Base-by-base conservation (phyloP, 2,888 invertebrate species). In the Apamea monoglypha region DNA sequence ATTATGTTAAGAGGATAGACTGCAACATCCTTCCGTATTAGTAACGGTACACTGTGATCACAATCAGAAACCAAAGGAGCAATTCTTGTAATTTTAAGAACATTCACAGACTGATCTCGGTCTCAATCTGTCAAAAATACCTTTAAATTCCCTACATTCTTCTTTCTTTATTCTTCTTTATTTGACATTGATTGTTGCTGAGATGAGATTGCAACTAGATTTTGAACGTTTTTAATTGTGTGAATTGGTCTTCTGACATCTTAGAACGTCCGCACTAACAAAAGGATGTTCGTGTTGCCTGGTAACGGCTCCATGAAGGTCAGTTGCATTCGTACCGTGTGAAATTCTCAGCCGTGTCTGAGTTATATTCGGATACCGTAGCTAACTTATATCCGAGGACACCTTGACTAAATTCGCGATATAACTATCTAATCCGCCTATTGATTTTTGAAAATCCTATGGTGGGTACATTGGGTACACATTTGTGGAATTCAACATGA, bases 11-110 rank as follows among this genome's bases (percentile, higher is more conserved):
- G 8, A 40, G 40, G 21, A 61, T 61, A 25, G 61, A 18, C n/a
- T 25, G n/a, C 21, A 61, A 80, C 59, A 36, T 68, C 53, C n/a
- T 74, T 59, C n/a, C 56, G 7, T n/a, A 21, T 21, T 53, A 53
- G 14, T 61, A 29, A 40, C 47, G 47, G 53, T 67, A 16, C 18
- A 59, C 18, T 36, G 6, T 14, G n/a, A 71, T 47, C 18, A 47
- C 18, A 53, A 47, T 56, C 56, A 44, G 21, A 25, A 40, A 36
- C 4, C 32, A 32, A 6, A 36, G 36, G 36, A 6, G 6, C 36
- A 6, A 36, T 36, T 36, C 6, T 36, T 6, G 0, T 36, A 40
- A 40, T 40, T 40, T 40, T 40, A 0, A 40, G 40, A 40, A 7
- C 7, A 7, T 40, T 40, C 40, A 40, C 40, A 40, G 40, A 7